Percentiles rank a stretch among this genome's conserved stretches.
These are phyloP conservation scores for Vidua chalybeata DNA, from an alignment of 2,113 vertebrate genomes.

Conservation along the genomic window DNA sequence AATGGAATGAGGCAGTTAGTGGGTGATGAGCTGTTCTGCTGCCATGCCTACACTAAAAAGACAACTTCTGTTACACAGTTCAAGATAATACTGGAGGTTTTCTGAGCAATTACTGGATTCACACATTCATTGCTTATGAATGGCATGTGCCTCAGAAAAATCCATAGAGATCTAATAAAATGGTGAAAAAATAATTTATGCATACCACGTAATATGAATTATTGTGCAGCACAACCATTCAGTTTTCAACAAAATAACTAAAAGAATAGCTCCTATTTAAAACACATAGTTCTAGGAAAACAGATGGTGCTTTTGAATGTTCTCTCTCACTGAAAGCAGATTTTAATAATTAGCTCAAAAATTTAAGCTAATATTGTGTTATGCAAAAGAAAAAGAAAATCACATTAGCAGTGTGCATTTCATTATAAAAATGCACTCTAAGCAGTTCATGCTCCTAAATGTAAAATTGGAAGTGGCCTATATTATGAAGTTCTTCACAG, in stretches of 20 bases:
- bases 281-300: conserved; percentile 3
- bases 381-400: neutral
- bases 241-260: neutral
- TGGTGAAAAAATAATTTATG: neutral
- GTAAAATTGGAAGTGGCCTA: neutral
- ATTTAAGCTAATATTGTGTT: neutral
- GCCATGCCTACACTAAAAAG: neutral
- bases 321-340: neutral
- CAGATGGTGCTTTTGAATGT: neutral
- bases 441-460: conserved; percentile 26
- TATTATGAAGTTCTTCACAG: neutral
- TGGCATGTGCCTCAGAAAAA: neutral
- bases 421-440: conserved; percentile 37
- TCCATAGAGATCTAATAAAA: neutral
- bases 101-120: neutral
- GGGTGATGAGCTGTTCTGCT: conserved; percentile 1
- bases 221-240: neutral
- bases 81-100: neutral
- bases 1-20: neutral
- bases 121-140: neutral
- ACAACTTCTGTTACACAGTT: neutral
- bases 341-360: conserved; percentile 41
- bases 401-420: neutral
- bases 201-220: neutral
- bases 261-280: neutral